Conservation (phyloP, 2,888 invertebrate species). For the Drosophila demipolita region DNA sequence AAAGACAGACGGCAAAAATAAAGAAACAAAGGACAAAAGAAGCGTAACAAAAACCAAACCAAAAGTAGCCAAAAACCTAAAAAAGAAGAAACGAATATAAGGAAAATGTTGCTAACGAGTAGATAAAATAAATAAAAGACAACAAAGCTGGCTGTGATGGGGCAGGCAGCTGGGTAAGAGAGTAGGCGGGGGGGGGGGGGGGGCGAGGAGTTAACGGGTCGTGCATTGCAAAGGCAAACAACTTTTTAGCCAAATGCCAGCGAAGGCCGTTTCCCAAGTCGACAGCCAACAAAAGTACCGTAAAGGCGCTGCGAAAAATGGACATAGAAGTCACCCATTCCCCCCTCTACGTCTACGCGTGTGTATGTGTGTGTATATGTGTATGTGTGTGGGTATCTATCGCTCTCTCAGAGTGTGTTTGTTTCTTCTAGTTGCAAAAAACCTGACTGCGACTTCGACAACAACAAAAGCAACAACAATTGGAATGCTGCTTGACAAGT, state of each 20-base stretch:
- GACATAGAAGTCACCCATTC: constrained; percentile 28
- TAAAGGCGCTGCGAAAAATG: constrained; percentile 55
- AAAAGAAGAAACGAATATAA: constrained; percentile 30
- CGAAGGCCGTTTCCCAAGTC: constrained; percentile 65
- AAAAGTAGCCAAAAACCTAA: constrained; percentile 21
- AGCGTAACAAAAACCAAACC: constrained; percentile 35
- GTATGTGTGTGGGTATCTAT: constrained; percentile 19
- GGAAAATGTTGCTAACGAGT: constrained; percentile 61
- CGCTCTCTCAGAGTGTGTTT: constrained; percentile 21
- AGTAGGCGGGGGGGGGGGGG: neutral
- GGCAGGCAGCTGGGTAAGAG: neutral
- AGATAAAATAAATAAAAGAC: constrained; percentile 61
- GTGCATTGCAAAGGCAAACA: constrained; percentile 61
- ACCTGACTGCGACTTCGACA: constrained; percentile 47
- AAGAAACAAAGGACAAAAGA: constrained; percentile 39
- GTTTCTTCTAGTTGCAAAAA: constrained; percentile 57
- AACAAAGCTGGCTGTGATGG: constrained; percentile 41
- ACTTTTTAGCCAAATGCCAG: constrained; percentile 73
- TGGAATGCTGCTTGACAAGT: constrained; percentile 78
- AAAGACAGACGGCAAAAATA: neutral
- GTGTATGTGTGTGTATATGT: no score
- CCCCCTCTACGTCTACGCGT: neutral
- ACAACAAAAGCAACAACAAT: constrained; percentile 38
- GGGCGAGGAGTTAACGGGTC: constrained; percentile 11
- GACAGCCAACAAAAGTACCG: constrained; percentile 62